A percentile compares a stretch with the other conserved stretches of the same genome.
phyloP scores from a whole-genome alignment of 2,113 vertebrate species.

The Poeciliopsis prolifica region DNA sequence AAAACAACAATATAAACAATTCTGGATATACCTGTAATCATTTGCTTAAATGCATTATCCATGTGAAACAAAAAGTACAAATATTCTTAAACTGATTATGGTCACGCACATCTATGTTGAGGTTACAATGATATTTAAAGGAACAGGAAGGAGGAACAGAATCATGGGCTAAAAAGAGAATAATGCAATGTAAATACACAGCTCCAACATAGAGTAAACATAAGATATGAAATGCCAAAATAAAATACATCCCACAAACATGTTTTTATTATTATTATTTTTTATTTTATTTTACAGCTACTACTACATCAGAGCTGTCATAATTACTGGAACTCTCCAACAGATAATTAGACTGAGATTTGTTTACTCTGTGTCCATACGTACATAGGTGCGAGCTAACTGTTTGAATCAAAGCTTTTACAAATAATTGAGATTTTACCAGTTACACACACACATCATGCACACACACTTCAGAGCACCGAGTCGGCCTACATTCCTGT shows the following conservation, averaged over 20 bases:
- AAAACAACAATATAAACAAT: background rate
- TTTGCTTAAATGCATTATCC: background rate
- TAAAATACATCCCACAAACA: background rate
- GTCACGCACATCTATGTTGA: background rate
- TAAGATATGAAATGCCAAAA: background rate
- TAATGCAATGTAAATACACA: background rate
- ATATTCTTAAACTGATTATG: background rate
- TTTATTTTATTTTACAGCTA: background rate
- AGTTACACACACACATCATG: constrained; percentile 2
- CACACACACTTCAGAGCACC: constrained; percentile 31
- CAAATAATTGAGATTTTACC: constrained; percentile 57
- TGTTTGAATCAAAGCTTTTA: constrained; percentile 56
- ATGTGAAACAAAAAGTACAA: background rate
- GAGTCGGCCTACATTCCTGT: constrained; percentile 62
- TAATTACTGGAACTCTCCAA: constrained; percentile 15
- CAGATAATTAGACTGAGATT: constrained; percentile 28
- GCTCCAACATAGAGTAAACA: background rate
- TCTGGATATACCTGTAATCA: background rate
- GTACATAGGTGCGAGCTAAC: constrained; percentile 8
- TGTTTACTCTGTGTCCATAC: constrained; percentile 1
- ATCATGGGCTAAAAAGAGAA: background rate
- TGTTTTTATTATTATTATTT: too few relatives aligned
- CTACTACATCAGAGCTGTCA: constrained; percentile 14
- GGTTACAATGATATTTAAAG: background rate
- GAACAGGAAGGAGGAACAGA: background rate